Base-by-base conservation (phyloP, 2,888 invertebrate species). In the Lithophane leautieri region DNA sequence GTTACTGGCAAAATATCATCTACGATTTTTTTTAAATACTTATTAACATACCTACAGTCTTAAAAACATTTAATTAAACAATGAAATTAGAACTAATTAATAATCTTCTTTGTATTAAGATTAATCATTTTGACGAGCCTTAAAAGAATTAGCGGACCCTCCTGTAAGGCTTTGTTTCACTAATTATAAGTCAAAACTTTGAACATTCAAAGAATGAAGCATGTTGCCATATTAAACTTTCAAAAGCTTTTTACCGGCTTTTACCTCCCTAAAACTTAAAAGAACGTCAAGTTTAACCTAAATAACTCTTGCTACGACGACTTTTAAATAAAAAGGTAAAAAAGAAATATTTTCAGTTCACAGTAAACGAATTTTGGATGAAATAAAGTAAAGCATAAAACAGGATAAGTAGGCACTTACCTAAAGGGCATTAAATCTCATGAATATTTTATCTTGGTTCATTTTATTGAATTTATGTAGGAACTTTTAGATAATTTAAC, bases 391-490 rank as follows among this genome's bases (percentile, higher is more conserved):
- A 73, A 84, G 47, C 42, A 61, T 70, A 65, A 76, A 84, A 52
- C 42, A 60, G 50, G 25, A 63, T 73, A 73, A 66, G 54, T 19
- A 50, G 28, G 61, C 50, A 66, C 69, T 81, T 60, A 66, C 69
- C 77, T 60, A 69, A 28, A 82, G 34, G 63, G 19, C 56, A 63
- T 61, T 50, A 68, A 73, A 40, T 14, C 62, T 60, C 40, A 77
- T 77, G 78, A 83, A 83, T 73, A 77, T 72, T 77, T 66, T 67
- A 81, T 66, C n/a, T 70, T 34, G 70, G 50, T 70, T 83, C 68
- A 79, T 72, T 77, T 72, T 68, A 77, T 69, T 65, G 62, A 73
- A 66, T 73, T 70, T 73, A 68, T 65, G 52, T 50, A 47, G 12
- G 28, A 66, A 66, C 54, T 73, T 76, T 62, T 67, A 60, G 70